A percentile compares a stretch with the other conserved stretches of the same genome.
Conservation (phyloP, 2,888 invertebrate genomes). For the Acrocera orbiculus region DNA sequence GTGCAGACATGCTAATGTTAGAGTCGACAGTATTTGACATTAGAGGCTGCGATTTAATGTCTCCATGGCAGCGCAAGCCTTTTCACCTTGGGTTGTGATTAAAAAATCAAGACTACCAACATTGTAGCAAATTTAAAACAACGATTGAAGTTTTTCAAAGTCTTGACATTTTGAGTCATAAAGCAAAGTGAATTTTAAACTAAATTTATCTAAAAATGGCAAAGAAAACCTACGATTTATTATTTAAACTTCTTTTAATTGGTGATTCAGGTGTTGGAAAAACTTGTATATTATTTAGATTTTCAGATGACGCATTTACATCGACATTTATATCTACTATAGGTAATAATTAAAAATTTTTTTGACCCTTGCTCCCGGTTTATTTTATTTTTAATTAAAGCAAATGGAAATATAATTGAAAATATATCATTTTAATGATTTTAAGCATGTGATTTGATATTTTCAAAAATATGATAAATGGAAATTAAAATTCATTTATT, state of each 20-base stretch:
- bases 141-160: too few relatives aligned
- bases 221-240: constrained; percentile 86
- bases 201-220: constrained; percentile 45
- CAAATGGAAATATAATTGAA: too few relatives aligned
- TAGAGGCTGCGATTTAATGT: too few relatives aligned
- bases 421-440: too few relatives aligned
- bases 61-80: background rate
- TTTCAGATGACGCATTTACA: constrained; percentile 89
- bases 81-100: background rate
- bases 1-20: too few relatives aligned
- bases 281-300: constrained; percentile 84
- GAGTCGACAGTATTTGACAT: too few relatives aligned
- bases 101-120: too few relatives aligned
- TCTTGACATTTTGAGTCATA: background rate
- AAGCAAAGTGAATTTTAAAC: background rate
- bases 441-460: background rate
- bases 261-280: constrained; percentile 91
- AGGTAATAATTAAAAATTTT: constrained; percentile 39
- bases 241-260: constrained; percentile 81
- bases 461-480: too few relatives aligned
- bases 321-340: constrained; percentile 92
- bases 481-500: too few relatives aligned
- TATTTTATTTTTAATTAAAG: too few relatives aligned
- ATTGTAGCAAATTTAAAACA: too few relatives aligned
- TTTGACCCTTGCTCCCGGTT: too few relatives aligned